These are phyloP conservation scores for Drosophila subsilvestris DNA, from an alignment of 2,888 invertebrate species.

Conservation along the genomic window DNA sequence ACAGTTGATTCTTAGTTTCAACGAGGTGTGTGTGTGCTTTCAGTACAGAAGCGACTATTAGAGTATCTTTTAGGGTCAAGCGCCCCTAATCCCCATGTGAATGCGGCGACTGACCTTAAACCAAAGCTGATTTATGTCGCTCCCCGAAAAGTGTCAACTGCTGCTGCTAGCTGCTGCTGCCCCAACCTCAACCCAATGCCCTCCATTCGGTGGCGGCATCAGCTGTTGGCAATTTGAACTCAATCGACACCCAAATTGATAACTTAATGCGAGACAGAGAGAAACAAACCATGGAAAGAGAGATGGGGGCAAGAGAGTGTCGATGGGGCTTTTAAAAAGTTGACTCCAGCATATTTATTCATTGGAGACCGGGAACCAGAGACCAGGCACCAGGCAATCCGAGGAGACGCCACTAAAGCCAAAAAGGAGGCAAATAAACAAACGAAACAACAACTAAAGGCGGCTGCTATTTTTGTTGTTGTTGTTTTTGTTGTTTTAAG, in stretches of 20 bases:
- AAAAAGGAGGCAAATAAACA: conserved; percentile 31
- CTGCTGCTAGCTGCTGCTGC: conserved; percentile 20
- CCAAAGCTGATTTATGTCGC: conserved; percentile 69
- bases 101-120: conserved; percentile 40
- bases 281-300: conserved; percentile 26
- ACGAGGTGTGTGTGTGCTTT: no score
- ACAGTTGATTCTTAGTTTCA: background rate
- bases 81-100: conserved; percentile 28
- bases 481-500: conserved; percentile 7
- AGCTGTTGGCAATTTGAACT: conserved; percentile 75
- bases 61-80: conserved; percentile 29
- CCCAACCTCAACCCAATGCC: conserved; percentile 63
- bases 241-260: conserved; percentile 73
- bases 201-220: conserved; percentile 64
- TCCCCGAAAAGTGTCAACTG: conserved; percentile 71
- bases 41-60: conserved; percentile 18
- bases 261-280: conserved; percentile 63
- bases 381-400: conserved; percentile 28
- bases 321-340: conserved; percentile 50
- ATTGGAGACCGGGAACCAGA: background rate
- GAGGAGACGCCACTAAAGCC: conserved; percentile 28
- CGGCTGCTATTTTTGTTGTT: conserved; percentile 9
- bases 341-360: conserved; percentile 49
- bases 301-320: conserved; percentile 50
- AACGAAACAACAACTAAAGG: conserved; percentile 40